Evolutionary conservation across 2,888 invertebrate species (phyloP), one percentile per base, ranked within the genome.

Genomic region (Athripsodes cinereus): DNA sequence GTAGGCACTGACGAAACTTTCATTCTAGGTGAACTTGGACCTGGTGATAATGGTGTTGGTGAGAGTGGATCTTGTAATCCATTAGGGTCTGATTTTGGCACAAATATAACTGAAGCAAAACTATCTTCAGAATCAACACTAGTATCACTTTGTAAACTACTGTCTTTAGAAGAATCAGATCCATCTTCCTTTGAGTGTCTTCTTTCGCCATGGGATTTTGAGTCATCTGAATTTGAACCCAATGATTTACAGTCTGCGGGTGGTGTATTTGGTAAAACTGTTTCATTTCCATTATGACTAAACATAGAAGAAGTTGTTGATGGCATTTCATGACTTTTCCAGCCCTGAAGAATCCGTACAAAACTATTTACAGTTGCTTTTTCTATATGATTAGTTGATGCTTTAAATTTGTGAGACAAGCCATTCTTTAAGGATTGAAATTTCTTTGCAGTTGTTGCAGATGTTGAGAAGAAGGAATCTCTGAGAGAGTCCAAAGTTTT

Each of bases 101-200:
- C 88, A 70, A 88, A 93, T 68, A 95, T 94, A 49, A 95, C 94
- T 63, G 93, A 93, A 58, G 93, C 92, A 69, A 94, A 92, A 72
- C 92, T 93, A 69, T 95, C 94, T 71, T 95, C 94, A 1, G 92
- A 92, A 71, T 95, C 95, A 34, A 94, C 90, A 74, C 93, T 93
- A 1, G 94, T 94, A 69, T 95, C 95, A 71, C 93, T 93, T 73
- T 94, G 94, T 59, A 94, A 80, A 70, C 93, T 93, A 70, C 92
- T 90, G 67, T 91, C 91, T 73, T 91, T 91, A 1, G 90, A 90
- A 5, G 90, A 90, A 69, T 91, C 91, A 0, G 93, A 93, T 13
- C 92, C 92, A 67, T 92, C 92, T 72, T 93, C 93, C 64, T 86
- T 84, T 0, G 92, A 92, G 67, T 87, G 85, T 54, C 92, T 81